phyloP scores from a whole-genome alignment of 1,140 invertebrate species.

The Drosophila tani region DNA sequence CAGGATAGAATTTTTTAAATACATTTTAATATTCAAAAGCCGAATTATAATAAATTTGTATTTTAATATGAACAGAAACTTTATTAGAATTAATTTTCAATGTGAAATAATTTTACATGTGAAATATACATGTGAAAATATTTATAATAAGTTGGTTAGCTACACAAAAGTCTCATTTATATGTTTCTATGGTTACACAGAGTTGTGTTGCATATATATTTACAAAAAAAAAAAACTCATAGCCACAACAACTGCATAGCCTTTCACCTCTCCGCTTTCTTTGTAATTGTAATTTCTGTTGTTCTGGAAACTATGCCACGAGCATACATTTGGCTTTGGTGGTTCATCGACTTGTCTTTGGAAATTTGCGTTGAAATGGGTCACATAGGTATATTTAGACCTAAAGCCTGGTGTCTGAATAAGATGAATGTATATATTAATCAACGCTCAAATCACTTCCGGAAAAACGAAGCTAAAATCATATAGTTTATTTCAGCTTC shows the following conservation, averaged over 20 bases:
- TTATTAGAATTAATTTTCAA: no score
- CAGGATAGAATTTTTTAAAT: no score
- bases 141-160: no score
- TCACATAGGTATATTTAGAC: neutral
- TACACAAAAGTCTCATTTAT: neutral
- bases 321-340: conserved; percentile 5
- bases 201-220: conserved; percentile 1
- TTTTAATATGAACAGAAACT: no score
- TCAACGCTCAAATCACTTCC: neutral
- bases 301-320: conserved; percentile 44
- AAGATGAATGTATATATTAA: conserved; percentile 9
- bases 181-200: conserved; percentile 8
- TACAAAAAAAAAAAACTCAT: conserved; percentile 29
- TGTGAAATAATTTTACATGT: no score
- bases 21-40: no score
- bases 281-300: conserved; percentile 40
- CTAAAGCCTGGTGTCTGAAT: neutral
- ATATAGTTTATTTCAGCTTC: conserved; percentile 1
- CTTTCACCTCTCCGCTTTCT: neutral
- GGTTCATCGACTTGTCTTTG: conserved; percentile 15
- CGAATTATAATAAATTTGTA: no score
- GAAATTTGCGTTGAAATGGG: conserved; percentile 12
- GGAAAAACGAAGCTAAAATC: neutral
- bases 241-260: neutral
- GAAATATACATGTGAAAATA: no score